These are phyloP conservation scores for Deroplatys truncata DNA, from an alignment of 2,888 invertebrate genomes.

Conservation along the genomic window DNA sequence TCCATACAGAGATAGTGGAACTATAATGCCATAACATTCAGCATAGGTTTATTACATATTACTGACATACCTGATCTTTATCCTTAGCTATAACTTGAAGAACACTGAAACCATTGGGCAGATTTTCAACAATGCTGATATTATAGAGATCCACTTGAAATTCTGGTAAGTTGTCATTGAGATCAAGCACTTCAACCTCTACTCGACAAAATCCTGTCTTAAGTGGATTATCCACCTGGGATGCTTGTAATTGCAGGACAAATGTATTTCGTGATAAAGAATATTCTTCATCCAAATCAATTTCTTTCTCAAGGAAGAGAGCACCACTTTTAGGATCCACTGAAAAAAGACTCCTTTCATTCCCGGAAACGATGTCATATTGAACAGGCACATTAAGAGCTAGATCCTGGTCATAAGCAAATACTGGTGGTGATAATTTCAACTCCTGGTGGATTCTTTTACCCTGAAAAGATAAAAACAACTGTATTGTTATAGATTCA, in stretches of 20 bases:
- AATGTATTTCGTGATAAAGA: constrained; percentile 73
- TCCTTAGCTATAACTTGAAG: constrained; percentile 72
- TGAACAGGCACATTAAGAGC: constrained; percentile 69
- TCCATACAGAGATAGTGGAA: no score
- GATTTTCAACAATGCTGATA: constrained; percentile 86
- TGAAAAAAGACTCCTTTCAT: constrained; percentile 70
- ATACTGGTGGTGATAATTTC: constrained; percentile 65
- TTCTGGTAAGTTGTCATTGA: constrained; percentile 81
- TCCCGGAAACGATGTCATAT: constrained; percentile 77
- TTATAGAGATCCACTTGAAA: constrained; percentile 88
- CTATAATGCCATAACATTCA: no score
- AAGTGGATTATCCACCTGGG: constrained; percentile 61
- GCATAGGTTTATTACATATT: no score
- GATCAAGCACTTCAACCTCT: constrained; percentile 68
- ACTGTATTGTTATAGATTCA: not conserved
- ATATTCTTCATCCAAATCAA: constrained; percentile 74
- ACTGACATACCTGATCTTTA: constrained; percentile 57
- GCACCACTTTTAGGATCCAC: constrained; percentile 71
- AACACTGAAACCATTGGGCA: constrained; percentile 76
- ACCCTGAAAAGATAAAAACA: constrained; percentile 50
- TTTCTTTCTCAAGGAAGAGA: constrained; percentile 71
- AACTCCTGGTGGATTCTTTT: constrained; percentile 67
- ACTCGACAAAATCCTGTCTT: constrained; percentile 70
- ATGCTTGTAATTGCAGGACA: constrained; percentile 62
- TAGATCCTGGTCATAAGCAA: constrained; percentile 74